Percentiles rank a stretch among this genome's conserved stretches.
Conservation (phyloP, 2,888 invertebrate species). For the Ophioninae sp. region DNA sequence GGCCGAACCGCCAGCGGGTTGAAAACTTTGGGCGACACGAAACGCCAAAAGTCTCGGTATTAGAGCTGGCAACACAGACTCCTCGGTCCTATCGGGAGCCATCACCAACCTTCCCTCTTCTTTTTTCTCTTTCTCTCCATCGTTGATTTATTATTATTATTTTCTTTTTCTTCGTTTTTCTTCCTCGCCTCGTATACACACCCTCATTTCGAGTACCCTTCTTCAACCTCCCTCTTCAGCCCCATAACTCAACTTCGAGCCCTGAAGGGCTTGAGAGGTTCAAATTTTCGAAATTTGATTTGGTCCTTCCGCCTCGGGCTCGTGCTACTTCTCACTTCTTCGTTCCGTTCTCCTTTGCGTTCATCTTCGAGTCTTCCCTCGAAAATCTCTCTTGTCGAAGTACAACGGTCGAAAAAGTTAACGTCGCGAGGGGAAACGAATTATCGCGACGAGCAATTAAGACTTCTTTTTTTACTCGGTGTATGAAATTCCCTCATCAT, state of each 20-base stretch:
- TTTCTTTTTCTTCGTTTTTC: conserved; percentile 24
- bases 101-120: conserved; percentile 31
- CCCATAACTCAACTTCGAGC: neutral
- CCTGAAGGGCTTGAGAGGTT: conserved; percentile 26
- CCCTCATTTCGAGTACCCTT: neutral
- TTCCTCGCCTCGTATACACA: conserved; percentile 4
- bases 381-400: conserved; percentile 33
- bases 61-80: conserved; percentile 38
- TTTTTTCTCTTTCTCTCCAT: neutral
- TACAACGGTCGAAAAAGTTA: conserved; percentile 9
- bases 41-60: conserved; percentile 43
- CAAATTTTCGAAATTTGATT: conserved; percentile 52
- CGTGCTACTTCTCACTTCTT: conserved; percentile 14
- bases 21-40: conserved; percentile 52
- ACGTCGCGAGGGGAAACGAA: conserved; percentile 36
- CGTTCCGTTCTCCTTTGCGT: neutral
- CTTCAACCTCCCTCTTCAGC: neutral
- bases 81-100: conserved; percentile 34
- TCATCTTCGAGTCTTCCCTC: neutral
- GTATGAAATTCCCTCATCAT: neutral
- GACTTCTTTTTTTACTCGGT: conserved; percentile 14
- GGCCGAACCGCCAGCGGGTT: conserved; percentile 51
- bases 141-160: neutral
- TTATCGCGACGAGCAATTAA: conserved; percentile 46
- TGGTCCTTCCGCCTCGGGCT: conserved; percentile 8